These are phyloP conservation scores for Poeciliopsis turrubarensis DNA, from an alignment of 2,113 vertebrate species.

Conservation along the genomic window DNA sequence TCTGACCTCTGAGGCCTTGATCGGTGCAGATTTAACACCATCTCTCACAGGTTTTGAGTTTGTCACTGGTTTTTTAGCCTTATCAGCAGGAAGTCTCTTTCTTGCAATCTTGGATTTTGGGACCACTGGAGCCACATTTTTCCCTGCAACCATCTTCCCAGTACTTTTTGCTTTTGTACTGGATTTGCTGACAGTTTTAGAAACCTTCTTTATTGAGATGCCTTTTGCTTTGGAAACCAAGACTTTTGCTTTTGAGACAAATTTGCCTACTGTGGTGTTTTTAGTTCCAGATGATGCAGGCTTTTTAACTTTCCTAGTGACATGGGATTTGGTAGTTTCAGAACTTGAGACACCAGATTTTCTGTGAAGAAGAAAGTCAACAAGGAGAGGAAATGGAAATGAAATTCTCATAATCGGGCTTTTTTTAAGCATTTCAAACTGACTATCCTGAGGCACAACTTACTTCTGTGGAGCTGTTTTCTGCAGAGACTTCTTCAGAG, in stretches of 20 bases:
- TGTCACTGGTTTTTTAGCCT: background rate
- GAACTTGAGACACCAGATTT: background rate
- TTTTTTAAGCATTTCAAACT: background rate
- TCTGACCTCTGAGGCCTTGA: background rate
- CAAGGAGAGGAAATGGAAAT: background rate
- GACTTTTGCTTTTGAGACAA: conserved; percentile 19
- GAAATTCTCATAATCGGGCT: background rate
- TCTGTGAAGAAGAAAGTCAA: conserved; percentile 3
- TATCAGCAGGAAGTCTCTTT: background rate
- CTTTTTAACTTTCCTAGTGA: background rate
- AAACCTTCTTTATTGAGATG: background rate
- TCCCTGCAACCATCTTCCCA: background rate
- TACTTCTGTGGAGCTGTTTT: conserved; percentile 8
- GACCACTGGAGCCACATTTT: background rate
- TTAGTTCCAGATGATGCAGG: background rate
- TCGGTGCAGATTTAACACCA: background rate
- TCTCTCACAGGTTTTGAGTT: background rate
- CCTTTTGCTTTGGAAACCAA: conserved; percentile 28
- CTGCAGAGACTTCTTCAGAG: background rate
- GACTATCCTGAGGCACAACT: background rate
- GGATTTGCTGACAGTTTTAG: background rate
- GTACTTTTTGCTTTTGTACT: background rate
- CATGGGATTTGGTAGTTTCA: background rate
- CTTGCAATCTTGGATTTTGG: background rate
- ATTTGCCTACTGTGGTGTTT: conserved; percentile 6